Percentiles rank a stretch among this genome's conserved stretches.
Evolutionary conservation across 2,888 invertebrate species (phyloP).

Genomic region (Lordiphosa andalusiaca): DNA sequence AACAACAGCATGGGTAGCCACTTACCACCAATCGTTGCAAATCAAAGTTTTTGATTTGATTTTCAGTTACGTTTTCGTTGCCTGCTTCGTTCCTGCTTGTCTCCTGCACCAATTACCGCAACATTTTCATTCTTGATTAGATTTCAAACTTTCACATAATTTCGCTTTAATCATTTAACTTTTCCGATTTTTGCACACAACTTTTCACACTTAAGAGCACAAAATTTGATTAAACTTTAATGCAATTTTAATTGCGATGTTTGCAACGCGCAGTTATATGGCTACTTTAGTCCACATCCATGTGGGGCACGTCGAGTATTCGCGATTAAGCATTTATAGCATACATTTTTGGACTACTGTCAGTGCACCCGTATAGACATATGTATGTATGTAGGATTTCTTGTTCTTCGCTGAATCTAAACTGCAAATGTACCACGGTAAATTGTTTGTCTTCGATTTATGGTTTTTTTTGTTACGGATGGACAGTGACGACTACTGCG

Average conservation of each 20-base stretch:
- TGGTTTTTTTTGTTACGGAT: background rate
- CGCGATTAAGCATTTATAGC: constrained; percentile 58
- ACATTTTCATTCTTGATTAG: constrained; percentile 20
- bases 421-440: constrained; percentile 10
- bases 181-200: constrained; percentile 27
- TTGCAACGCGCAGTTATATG: constrained; percentile 50
- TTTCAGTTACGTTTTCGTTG: constrained; percentile 18
- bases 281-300: constrained; percentile 46
- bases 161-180: constrained; percentile 36
- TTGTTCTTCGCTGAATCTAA: constrained; percentile 7
- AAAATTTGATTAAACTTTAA: constrained; percentile 32
- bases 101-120: constrained; percentile 13
- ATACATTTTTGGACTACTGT: constrained; percentile 37
- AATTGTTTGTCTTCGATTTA: constrained; percentile 6
- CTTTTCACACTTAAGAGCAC: constrained; percentile 18
- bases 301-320: constrained; percentile 41
- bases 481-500: constrained; percentile 34
- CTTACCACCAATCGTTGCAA: constrained; percentile 21
- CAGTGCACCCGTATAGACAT: constrained; percentile 12
- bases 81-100: constrained; percentile 21
- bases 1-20: constrained; percentile 22
- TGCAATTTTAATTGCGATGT: constrained; percentile 39
- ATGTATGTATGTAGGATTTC: constrained; percentile 5
- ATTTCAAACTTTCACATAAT: constrained; percentile 30
- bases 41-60: constrained; percentile 38